phyloP scores from a whole-genome alignment of 2,113 vertebrate genomes.

The Jaculus jaculus region DNA sequence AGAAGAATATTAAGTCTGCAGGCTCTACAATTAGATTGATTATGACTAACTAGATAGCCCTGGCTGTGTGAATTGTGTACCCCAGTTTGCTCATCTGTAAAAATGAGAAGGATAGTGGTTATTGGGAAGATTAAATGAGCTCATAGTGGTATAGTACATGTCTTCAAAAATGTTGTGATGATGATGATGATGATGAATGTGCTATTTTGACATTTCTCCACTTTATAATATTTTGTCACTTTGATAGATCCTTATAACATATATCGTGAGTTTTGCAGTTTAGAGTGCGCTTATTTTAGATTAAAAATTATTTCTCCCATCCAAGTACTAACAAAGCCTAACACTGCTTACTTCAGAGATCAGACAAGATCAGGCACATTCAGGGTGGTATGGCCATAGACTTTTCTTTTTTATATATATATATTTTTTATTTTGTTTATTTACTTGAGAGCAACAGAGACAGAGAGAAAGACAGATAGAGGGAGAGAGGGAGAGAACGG shows the following conservation, averaged over 20 bases:
- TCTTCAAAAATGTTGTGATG: neutral
- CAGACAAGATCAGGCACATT: too few relatives aligned
- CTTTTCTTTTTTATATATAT: too few relatives aligned
- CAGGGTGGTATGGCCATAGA: too few relatives aligned
- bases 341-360: too few relatives aligned
- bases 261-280: neutral
- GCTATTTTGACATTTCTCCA: neutral
- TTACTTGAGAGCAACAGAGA: too few relatives aligned
- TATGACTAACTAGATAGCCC: neutral
- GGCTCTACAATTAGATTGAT: neutral
- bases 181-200: neutral
- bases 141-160: neutral
- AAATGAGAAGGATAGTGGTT: neutral
- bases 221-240: neutral
- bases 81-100: neutral
- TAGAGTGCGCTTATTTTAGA: neutral
- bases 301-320: neutral
- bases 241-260: neutral
- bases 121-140: neutral
- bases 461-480: too few relatives aligned
- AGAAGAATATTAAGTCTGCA: neutral
- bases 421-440: too few relatives aligned
- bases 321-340: too few relatives aligned
- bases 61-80: neutral
- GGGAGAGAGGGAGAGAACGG: too few relatives aligned